A percentile compares a stretch with the other conserved stretches of the same genome.
phyloP scores from a whole-genome alignment of 1,140 invertebrate genomes.

The Xylocopa sonorina region DNA sequence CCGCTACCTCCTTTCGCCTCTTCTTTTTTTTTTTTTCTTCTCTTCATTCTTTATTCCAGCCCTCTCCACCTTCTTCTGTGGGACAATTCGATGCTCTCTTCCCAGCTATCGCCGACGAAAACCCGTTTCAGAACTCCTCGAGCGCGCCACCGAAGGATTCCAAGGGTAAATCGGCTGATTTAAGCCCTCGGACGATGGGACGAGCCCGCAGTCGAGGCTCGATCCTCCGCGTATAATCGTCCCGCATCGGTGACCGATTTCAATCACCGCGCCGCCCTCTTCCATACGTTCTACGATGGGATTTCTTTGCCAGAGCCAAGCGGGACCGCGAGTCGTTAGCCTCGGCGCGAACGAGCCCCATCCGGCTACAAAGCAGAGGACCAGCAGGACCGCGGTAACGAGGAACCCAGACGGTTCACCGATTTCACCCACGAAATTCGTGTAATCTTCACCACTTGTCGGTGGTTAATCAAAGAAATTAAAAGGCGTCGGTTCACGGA shows the following conservation, averaged over 20 bases:
- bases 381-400: background rate
- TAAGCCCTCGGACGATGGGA: conserved; percentile 24
- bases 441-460: background rate
- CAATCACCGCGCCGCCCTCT: conserved; percentile 13
- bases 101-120: background rate
- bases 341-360: conserved; percentile 1
- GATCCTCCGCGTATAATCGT: conserved; percentile 32
- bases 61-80: background rate
- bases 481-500: too few species aligned
- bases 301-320: background rate
- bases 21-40: background rate
- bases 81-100: conserved; percentile 14
- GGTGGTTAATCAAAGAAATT: too few species aligned
- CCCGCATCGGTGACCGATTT: conserved; percentile 41
- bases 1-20: too few species aligned
- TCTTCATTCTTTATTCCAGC: conserved; percentile 1
- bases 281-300: background rate
- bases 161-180: conserved; percentile 27
- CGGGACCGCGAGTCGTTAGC: conserved; percentile 4
- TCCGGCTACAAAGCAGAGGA: background rate
- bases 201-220: conserved; percentile 7
- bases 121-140: conserved; percentile 6
- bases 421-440: background rate
- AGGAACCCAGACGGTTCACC: background rate
- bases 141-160: background rate